Evolutionary conservation across 2,113 vertebrate species (phyloP), one percentile per base, ranked within the genome.

Genomic region (Rhinoderma darwinii): DNA sequence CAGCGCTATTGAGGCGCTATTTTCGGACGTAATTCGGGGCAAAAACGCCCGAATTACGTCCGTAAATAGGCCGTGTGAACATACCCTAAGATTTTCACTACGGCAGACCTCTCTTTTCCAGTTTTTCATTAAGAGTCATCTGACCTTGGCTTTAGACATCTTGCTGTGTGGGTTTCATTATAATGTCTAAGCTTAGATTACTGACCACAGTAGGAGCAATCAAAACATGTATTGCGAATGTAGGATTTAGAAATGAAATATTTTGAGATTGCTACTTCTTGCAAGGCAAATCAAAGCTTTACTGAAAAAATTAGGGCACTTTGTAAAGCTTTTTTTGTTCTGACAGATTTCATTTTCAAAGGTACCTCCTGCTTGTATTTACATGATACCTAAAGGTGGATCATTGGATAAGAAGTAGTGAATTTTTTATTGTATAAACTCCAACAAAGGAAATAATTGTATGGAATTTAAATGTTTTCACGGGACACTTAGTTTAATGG

Each of bases 121-220:
- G 54, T 56, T 87, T 86, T 87, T 56, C 30, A 47, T 86, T 86
- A 51, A 11, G 4, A 59, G 18, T 56, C n/a, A n/a, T 27, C 66
- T 82, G 78, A 87, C 85, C 85, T 87, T 82, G 78, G 39, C 63
- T 79, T 72, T 59, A 54, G 77, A 44, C 35, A 35, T 32, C 66
- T 74, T 73, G 50, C 85, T 87, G 85, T 81, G 85, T 72, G 37
- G 63, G 59, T 74, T 82, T 87, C 25, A 73, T 82, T 73, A 82
- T 74, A 87, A 82, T 79, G 50, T 44, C 18, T 37, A 32, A 15
- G 66, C 85, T 73, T 68, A 79, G 84, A 70, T 59, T 79, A 86
- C 44, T 79, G 51, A 37, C 22, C 76, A 25, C 77, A 81, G 85
- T 81, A 30, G 47, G 66, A 61, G 85, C 54, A 82, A 82, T 87